Conservation (phyloP, 2,797 vertebrate genomes). For the Pseudopleuronectes americanus region DNA sequence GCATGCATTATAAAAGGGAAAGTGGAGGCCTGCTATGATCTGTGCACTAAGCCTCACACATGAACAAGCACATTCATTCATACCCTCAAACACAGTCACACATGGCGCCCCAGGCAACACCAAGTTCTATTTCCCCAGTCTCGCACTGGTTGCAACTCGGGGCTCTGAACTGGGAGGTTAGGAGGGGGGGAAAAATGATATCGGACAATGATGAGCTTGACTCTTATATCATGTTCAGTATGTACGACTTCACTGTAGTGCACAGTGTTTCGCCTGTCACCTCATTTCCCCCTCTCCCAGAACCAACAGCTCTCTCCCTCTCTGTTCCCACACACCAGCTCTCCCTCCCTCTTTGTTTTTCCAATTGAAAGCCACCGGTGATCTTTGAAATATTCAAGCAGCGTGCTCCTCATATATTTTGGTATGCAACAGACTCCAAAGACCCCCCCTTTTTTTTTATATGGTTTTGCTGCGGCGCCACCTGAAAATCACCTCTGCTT, state of each 20-base stretch:
- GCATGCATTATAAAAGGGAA: background rate
- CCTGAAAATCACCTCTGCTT: conserved; percentile 70
- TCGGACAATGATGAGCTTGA: conserved; percentile 11
- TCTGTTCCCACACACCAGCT: conserved; percentile 3
- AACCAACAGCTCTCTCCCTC: conserved; percentile 3
- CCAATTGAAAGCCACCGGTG: conserved; percentile 47
- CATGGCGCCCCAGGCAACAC: conserved; percentile 7
- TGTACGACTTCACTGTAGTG: conserved; percentile 1
- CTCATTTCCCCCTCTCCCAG: conserved; percentile 11
- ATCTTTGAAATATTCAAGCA: conserved; percentile 54
- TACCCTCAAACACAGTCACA: background rate
- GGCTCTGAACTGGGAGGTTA: conserved; percentile 15
- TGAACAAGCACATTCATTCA: conserved; percentile 18
- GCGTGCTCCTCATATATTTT: conserved; percentile 37
- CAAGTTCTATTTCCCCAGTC: conserved; percentile 19
- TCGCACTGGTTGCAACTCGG: conserved; percentile 11
- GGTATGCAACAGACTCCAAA: conserved; percentile 57
- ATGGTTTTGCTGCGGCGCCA: conserved; percentile 41
- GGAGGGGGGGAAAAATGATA: background rate
- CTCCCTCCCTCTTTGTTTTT: background rate
- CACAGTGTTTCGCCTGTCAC: conserved; percentile 3
- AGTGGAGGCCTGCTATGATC: background rate
- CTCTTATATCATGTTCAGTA: conserved; percentile 3
- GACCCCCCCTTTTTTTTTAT: conserved; percentile 18
- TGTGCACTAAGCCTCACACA: background rate